phyloP scores from a whole-genome alignment of 2,888 invertebrate genomes.

The Epistrophella euchroma region DNA sequence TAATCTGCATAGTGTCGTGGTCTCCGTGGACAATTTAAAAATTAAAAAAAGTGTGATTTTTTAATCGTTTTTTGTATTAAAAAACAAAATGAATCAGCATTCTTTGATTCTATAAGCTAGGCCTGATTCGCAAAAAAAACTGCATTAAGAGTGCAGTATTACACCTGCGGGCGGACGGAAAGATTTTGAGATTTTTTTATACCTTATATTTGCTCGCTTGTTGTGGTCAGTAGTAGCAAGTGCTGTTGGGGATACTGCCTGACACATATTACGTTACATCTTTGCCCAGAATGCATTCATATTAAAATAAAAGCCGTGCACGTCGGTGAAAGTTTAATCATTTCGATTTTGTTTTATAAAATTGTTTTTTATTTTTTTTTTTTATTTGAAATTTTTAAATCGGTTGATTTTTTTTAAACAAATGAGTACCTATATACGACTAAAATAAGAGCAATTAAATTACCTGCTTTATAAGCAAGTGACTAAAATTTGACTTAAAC shows the following conservation, averaged over 20 bases:
- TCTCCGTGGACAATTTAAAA: constrained; percentile 33
- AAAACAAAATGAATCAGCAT: constrained; percentile 35
- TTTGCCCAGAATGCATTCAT: constrained; percentile 30
- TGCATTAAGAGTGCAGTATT: constrained; percentile 37
- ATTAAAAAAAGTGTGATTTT: constrained; percentile 17
- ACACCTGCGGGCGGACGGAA: constrained; percentile 38
- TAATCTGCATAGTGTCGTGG: constrained; percentile 41
- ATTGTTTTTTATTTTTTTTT: not conserved
- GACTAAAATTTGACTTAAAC: not conserved
- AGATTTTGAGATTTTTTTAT: constrained; percentile 20
- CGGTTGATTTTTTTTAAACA: not conserved
- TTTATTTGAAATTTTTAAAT: not conserved
- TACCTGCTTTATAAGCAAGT: not conserved
- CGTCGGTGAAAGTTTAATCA: constrained; percentile 34
- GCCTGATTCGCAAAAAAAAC: constrained; percentile 15
- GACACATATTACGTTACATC: constrained; percentile 38
- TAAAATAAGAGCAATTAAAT: not conserved
- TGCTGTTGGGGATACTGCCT: constrained; percentile 38
- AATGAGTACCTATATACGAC: not conserved
- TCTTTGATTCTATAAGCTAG: constrained; percentile 34
- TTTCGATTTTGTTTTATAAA: constrained; percentile 10
- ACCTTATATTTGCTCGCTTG: constrained; percentile 25
- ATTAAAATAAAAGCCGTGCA: constrained; percentile 31
- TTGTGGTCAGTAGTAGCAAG: constrained; percentile 45
- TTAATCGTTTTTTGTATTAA: constrained; percentile 1